Percentiles rank a stretch among this genome's conserved stretches.
Evolutionary conservation across 2,797 vertebrate genomes (phyloP).

Genomic region (Etheostoma nigrum): DNA sequence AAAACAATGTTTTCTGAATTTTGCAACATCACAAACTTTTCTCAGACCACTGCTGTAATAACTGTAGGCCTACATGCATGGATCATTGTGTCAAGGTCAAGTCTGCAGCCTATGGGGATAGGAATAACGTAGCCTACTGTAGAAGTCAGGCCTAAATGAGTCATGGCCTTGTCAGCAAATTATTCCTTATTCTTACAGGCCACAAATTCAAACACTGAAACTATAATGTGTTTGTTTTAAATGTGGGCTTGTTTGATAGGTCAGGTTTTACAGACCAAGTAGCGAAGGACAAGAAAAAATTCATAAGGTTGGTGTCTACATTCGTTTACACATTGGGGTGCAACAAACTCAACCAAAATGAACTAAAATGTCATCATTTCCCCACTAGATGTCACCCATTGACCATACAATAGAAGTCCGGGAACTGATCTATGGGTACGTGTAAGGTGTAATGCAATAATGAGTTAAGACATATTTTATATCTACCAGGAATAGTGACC

Average conservation of each 20-base stretch:
- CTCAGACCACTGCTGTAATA: not conserved
- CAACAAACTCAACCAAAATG: not conserved
- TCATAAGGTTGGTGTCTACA: not conserved
- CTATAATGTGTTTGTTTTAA: not conserved
- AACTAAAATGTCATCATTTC: not conserved
- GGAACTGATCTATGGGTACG: too few species aligned
- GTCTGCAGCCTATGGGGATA: not conserved
- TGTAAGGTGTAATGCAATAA: constrained; percentile 20
- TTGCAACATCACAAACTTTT: not conserved
- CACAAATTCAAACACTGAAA: not conserved
- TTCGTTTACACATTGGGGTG: not conserved
- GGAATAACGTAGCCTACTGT: not conserved
- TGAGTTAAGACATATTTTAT: constrained; percentile 8
- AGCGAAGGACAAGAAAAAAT: not conserved
- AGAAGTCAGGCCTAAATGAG: not conserved
- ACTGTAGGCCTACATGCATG: not conserved
- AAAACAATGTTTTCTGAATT: not conserved
- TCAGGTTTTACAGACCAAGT: not conserved
- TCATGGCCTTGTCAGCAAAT: not conserved
- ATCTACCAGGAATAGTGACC: not conserved
- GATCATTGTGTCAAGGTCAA: too few species aligned
- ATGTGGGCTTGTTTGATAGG: not conserved
- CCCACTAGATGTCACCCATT: constrained; percentile 79
- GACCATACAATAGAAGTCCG: constrained; percentile 50
- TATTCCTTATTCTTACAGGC: not conserved